Base-by-base conservation (phyloP, 2,888 invertebrate genomes). In the Cataglyphis livida region DNA sequence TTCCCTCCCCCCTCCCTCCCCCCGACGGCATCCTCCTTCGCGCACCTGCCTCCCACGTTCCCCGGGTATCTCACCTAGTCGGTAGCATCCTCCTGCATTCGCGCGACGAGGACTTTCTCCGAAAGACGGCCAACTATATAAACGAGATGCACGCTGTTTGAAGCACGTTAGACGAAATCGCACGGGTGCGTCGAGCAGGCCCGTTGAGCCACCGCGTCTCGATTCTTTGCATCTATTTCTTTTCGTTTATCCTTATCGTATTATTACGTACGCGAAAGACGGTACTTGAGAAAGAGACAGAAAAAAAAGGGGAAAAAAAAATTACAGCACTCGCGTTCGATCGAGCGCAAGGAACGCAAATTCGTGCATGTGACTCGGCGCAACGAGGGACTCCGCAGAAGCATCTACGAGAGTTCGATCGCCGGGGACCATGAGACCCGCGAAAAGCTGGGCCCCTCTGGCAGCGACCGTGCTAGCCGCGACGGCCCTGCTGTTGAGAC, bases 91-190 rank as follows among this genome's bases (percentile, higher is more conserved):
- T 91, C 88, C 85, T 89, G 90, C 86, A 88, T 90, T 90, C 89
- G 48, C 89, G 87, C 84, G 88, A 44, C 88, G 89, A 92, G 90
- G 92, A 94, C 94, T 94, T 94, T 94, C 94, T 94, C 94, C 94
- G 89, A 94, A 94, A 94, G 94, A 94, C 92, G 87, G 91, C 86
- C 91, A 92, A 92, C 94, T 94, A 94, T 94, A 94, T 93, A 94
- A 94, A 93, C 92, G 91, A 92, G 92, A 93, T 93, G 91, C 91
- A 86, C 91, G 89, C 90, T 92, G 92, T 93, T 94, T 93, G 92
- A 93, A 93, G 91, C 93, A 94, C 91, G 94, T 94, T 94, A 94
- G 94, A 94, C 93, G 91, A 92, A 93, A 93, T 93, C 92, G 93
- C 90, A 90, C 91, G 90, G 85, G 87, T 91, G 89, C 91, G 90